Conservation (phyloP, 2,888 invertebrate genomes). For the Beris morrisii region DNA sequence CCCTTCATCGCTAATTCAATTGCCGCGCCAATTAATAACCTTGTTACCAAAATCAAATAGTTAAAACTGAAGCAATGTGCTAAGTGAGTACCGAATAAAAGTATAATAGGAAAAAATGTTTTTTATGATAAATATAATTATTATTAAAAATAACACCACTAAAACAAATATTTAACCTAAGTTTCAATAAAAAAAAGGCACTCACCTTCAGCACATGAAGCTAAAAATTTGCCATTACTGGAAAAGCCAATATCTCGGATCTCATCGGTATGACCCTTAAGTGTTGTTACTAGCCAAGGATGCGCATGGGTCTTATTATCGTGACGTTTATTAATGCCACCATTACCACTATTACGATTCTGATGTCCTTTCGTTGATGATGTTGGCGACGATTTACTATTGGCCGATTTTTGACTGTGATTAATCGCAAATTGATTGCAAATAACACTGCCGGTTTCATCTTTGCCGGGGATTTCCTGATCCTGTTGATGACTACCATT, state of each 20-base stretch:
- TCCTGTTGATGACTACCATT: constrained; percentile 31
- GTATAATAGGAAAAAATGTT: not conserved
- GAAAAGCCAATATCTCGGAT: constrained; percentile 80
- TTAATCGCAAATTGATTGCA: constrained; percentile 28
- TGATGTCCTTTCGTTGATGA: constrained; percentile 5
- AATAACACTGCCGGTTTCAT: constrained; percentile 19
- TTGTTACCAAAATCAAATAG: constrained; percentile 6
- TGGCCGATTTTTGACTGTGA: constrained; percentile 28
- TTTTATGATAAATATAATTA: not conserved
- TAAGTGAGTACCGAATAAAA: not conserved
- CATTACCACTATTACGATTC: constrained; percentile 1
- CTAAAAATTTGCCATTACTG: constrained; percentile 82
- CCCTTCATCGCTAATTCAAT: too few species aligned
- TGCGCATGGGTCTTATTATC: constrained; percentile 54
- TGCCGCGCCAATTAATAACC: too few species aligned
- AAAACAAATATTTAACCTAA: too few species aligned
- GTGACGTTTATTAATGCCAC: constrained; percentile 24
- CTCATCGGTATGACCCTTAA: constrained; percentile 79
- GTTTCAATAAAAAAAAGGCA: constrained; percentile 38
- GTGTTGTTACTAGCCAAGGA: constrained; percentile 76
- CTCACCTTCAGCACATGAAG: constrained; percentile 83
- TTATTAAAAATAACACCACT: not conserved
- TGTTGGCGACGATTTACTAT: constrained; percentile 21
- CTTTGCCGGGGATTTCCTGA: constrained; percentile 21
- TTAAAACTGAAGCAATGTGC: constrained; percentile 18